Conservation (phyloP, 1,140 invertebrate genomes). For the Solenopsis fugax region DNA sequence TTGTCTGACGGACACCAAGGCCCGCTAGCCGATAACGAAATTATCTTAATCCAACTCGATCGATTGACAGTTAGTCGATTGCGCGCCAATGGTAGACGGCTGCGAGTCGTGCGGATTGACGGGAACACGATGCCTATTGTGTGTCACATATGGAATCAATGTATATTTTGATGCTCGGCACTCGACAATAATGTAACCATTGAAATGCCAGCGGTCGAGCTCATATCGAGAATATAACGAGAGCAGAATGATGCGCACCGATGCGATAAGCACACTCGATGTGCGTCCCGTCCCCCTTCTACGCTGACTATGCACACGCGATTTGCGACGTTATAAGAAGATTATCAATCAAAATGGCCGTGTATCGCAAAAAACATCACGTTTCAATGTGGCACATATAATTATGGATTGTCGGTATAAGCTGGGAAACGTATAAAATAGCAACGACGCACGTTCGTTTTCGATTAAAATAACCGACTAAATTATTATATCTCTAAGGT, state of each 20-base stretch:
- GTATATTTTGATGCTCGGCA: constrained; percentile 70
- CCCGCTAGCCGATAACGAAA: constrained; percentile 76
- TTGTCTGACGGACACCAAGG: constrained; percentile 73
- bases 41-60: constrained; percentile 80
- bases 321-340: constrained; percentile 44
- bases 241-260: constrained; percentile 23
- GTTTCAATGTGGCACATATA: background rate
- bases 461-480: background rate
- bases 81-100: constrained; percentile 70
- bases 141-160: constrained; percentile 69
- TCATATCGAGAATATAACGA: constrained; percentile 54
- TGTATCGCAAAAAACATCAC: constrained; percentile 7
- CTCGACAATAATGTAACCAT: constrained; percentile 71
- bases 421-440: background rate
- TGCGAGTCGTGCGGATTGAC: constrained; percentile 65
- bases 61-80: constrained; percentile 81
- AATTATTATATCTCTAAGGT: background rate
- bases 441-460: background rate
- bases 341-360: constrained; percentile 11
- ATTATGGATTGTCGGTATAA: background rate
- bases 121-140: constrained; percentile 73
- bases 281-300: background rate
- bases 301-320: constrained; percentile 4
- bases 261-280: constrained; percentile 27
- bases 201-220: constrained; percentile 60